Percentiles rank a stretch among this genome's conserved stretches.
Conservation (phyloP, 2,888 invertebrate genomes). For the Caenorhabditis doughertyi region DNA sequence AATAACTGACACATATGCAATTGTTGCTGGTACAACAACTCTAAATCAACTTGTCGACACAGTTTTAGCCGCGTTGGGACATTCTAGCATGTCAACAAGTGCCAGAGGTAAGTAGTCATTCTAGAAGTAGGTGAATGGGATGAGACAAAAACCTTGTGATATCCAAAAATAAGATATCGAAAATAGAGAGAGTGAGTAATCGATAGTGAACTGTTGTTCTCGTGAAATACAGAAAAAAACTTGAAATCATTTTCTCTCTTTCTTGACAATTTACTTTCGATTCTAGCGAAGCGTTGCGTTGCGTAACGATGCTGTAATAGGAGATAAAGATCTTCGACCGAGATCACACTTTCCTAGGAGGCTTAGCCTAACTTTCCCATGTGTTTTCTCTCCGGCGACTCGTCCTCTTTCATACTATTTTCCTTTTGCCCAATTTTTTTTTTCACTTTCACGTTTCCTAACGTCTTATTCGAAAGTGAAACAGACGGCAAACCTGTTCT, state of each 20-base stretch:
- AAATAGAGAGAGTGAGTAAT: constrained; percentile 11
- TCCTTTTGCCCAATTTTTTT: constrained; percentile 11
- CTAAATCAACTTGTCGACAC: constrained; percentile 89
- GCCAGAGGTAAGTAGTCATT: constrained; percentile 84
- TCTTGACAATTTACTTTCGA: constrained; percentile 36
- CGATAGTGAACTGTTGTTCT: background rate
- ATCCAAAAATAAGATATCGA: background rate
- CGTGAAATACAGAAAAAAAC: too few species aligned
- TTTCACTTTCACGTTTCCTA: constrained; percentile 54
- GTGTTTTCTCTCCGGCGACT: constrained; percentile 3
- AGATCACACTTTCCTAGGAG: constrained; percentile 50
- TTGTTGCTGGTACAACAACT: constrained; percentile 86
- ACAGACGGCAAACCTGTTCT: constrained; percentile 65
- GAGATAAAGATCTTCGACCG: constrained; percentile 43
- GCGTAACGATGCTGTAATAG: constrained; percentile 62
- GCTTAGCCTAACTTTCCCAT: constrained; percentile 1
- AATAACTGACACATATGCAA: constrained; percentile 92
- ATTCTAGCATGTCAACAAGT: constrained; percentile 85
- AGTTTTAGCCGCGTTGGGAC: constrained; percentile 93
- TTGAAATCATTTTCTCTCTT: background rate
- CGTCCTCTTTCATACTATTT: constrained; percentile 25
- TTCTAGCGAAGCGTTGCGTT: constrained; percentile 36
- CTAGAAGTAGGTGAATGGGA: background rate
- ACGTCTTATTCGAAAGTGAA: constrained; percentile 64
- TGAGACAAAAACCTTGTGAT: constrained; percentile 26